These are phyloP conservation scores for Euura lappo DNA, from an alignment of 1,140 invertebrate species.

Conservation along the genomic window DNA sequence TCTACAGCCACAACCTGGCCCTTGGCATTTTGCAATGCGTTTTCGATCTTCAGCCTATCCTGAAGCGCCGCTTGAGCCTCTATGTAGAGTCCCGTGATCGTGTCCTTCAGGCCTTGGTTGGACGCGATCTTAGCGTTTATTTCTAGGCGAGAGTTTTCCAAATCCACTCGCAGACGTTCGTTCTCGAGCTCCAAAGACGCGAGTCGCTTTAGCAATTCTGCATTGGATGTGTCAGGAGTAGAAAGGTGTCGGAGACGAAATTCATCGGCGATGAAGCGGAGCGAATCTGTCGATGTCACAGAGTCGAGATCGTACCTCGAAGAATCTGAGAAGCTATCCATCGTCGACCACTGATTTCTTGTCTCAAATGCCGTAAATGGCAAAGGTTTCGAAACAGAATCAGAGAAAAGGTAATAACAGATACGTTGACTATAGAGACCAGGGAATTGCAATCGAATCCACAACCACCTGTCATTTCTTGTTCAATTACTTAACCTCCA, in stretches of 20 bases:
- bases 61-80: conserved; percentile 38
- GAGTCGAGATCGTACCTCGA: conserved; percentile 41
- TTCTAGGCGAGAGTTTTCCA: conserved; percentile 41
- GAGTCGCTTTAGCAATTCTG: conserved; percentile 36
- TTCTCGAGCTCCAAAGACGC: conserved; percentile 42
- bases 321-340: conserved; percentile 41
- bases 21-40: conserved; percentile 33
- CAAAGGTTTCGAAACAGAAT: too few species aligned
- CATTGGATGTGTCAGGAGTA: conserved; percentile 37
- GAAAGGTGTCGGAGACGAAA: conserved; percentile 35
- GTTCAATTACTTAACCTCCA: neutral
- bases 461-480: neutral
- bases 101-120: conserved; percentile 45
- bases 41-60: conserved; percentile 41
- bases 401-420: too few species aligned
- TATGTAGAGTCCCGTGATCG: conserved; percentile 42
- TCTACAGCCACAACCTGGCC: conserved; percentile 31
- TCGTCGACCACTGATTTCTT: conserved; percentile 13
- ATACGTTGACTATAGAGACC: too few species aligned
- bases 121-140: conserved; percentile 39
- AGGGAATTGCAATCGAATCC: neutral
- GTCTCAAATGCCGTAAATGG: too few species aligned
- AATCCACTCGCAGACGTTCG: conserved; percentile 37
- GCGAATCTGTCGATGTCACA: conserved; percentile 38
- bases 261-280: conserved; percentile 39